Evolutionary conservation across 2,888 invertebrate species (phyloP), one percentile per base, ranked within the genome.

Genomic region (Coremacera marginata): DNA sequence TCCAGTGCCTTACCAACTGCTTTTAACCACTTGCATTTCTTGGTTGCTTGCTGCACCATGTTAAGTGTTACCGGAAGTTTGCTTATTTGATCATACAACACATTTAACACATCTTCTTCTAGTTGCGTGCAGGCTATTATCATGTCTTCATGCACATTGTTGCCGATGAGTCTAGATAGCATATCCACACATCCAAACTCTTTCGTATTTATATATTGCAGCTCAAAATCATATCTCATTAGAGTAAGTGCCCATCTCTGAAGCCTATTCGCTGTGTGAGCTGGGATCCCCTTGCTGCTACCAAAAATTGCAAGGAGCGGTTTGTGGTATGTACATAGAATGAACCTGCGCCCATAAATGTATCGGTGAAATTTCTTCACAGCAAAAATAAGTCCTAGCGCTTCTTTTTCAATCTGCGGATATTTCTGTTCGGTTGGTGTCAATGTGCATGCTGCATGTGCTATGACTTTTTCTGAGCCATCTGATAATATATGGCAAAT

Each of bases 271-370:
- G 78, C 75, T 78, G 75, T 63, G 63, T 22, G 82, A 76, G 31
- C 79, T 62, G 82, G 86, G 81, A 81, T 86, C 19, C 80, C 83
- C 67, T 78, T 80, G 81, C 82, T 83, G 11, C 78, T 73, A 0
- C 83, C 82, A 73, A 90, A 86, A 62, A 90, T 86, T 14, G 82
- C 80, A 5, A 81, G 78, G n/a, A 90, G 79, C 3, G 90, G 89
- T 75, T 87, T 83, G 76, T 89, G 87, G 78, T 89, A 89, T 0
- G 89, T 90, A 11, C 73, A 77, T 0, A 82, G 76, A 22, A 62
- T 73, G 74, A 79, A 77, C 11, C 79, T 70, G 27, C 80, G 67
- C 0, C 79, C 78, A 75, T 4, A 31, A 31, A 31, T 31, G 31
- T 31, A 31, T n/a, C n/a, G n/a, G n/a, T n/a, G n/a, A n/a, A n/a